Evolutionary conservation across 2,797 vertebrate genomes (phyloP), one percentile per base, ranked within the genome.

Genomic region (Hippopotamyrus pictus): DNA sequence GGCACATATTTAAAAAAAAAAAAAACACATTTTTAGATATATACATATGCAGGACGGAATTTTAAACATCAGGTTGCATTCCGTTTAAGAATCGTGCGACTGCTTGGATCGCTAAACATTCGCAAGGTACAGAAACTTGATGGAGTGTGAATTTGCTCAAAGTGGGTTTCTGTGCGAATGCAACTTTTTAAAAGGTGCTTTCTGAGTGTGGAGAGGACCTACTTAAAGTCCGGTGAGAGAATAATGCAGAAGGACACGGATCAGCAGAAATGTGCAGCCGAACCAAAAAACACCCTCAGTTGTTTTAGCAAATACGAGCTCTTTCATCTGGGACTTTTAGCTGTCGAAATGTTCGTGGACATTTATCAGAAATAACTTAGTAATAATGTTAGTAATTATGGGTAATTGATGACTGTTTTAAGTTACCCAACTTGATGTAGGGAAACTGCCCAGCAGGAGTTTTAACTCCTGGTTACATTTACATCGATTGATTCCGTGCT

Each of bases 1-100:
- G 92, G 92, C 41, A 90, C 93, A 91, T 86, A 90, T 91, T 91
- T 48, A 33, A 19, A 88, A 89, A 89, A 89, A 33, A 19, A 88
- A 89, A 89, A 89, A 87, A 37, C 76, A 83, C 46, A 88, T 69
- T 90, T 88, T 89, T 51, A 54, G 8, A 86, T 37, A 82, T 53
- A 84, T 44, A 54, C 6, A 33, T 33, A 53, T 6, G 22, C 19
- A n/a, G 14, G 25, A 57, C 33, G 3, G 22, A 22, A 59, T 57
- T 86, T 86, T 57, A 51, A 86, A 86, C 51, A 37, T 59, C 22
- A 19, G 17, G 82, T 41, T 12, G 51, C 57, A n/a, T 33, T 54
- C 14, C 29, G 22, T 48, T 12, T 53, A 53, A 41, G 83, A 85
- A 25, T 17, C 5, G 8, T 33, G 22, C 6, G 22, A 59, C 3